Conservation (phyloP, 2,797 vertebrate genomes). For the Borostomias antarcticus region DNA sequence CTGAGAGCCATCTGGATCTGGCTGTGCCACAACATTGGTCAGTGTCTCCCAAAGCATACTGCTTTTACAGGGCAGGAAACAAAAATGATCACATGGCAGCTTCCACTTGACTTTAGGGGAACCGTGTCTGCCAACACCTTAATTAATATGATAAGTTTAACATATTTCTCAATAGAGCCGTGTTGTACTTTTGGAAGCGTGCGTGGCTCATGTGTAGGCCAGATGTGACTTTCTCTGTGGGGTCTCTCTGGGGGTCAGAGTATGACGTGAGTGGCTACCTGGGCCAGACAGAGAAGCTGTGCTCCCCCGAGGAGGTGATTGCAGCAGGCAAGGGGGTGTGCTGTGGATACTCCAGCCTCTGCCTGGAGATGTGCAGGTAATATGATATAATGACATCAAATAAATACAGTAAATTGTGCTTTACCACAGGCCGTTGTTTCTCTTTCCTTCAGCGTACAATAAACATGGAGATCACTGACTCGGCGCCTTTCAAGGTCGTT, state of each 20-base stretch:
- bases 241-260: conserved; percentile 48
- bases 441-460: no score
- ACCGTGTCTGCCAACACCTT: not conserved
- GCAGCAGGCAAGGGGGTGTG: conserved; percentile 76
- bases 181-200: not conserved
- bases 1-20: conserved; percentile 80
- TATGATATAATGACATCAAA: no score
- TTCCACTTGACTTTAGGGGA: conserved; percentile 1
- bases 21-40: conserved; percentile 85
- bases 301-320: conserved; percentile 75
- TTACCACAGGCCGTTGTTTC: no score
- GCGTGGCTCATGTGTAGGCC: not conserved
- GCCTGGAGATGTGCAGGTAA: conserved; percentile 84
- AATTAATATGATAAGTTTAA: not conserved
- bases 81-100: not conserved
- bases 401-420: no score
- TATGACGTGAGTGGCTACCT: conserved; percentile 79
- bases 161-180: not conserved
- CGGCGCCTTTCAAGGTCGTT: no score
- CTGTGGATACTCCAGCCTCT: conserved; percentile 79
- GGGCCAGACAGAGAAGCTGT: conserved; percentile 76
- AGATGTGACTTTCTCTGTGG: not conserved
- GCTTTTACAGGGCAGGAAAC: not conserved
- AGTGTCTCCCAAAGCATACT: conserved; percentile 25
- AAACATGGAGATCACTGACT: no score